A percentile compares a stretch with the other conserved stretches of the same genome.
These are phyloP conservation scores for Papilio xuthus DNA, from an alignment of 1,140 invertebrate species.

Conservation along the genomic window DNA sequence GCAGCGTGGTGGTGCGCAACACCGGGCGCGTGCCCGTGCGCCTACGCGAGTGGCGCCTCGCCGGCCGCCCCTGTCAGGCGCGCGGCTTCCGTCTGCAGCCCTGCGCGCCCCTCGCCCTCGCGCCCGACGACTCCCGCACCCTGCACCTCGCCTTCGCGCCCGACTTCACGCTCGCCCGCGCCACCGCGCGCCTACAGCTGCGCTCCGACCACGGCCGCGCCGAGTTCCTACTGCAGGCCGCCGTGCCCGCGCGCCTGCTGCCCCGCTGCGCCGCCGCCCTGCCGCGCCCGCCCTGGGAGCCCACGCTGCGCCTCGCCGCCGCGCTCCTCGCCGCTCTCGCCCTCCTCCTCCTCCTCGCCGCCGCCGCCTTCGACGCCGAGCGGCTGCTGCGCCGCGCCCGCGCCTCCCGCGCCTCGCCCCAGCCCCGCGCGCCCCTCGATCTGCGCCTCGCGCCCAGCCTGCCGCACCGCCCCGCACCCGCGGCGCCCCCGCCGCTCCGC, in stretches of 20 bases:
- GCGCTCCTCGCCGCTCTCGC: slow-evolving; percentile 50
- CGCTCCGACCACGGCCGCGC: slow-evolving; percentile 78
- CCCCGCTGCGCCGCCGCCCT: slow-evolving; percentile 86
- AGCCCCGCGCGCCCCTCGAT: slow-evolving; percentile 53
- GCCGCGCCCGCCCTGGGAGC: slow-evolving; percentile 92
- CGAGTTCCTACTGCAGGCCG: slow-evolving; percentile 90
- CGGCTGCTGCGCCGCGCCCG: slow-evolving; percentile 55
- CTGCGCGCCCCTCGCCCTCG: slow-evolving; percentile 88
- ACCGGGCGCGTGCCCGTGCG: slow-evolving; percentile 91
- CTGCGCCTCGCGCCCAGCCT: slow-evolving; percentile 45
- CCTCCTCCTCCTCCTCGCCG: slow-evolving; percentile 56
- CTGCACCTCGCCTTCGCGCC: slow-evolving; percentile 96
- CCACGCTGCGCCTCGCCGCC: slow-evolving; percentile 55
- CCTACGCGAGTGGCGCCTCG: slow-evolving; percentile 86
- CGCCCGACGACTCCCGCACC: slow-evolving; percentile 91
- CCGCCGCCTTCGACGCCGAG: slow-evolving; percentile 60
- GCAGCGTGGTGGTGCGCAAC: slow-evolving; percentile 94
- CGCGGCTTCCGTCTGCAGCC: slow-evolving; percentile 59
- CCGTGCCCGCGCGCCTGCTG: slow-evolving; percentile 89
- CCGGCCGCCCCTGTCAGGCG: slow-evolving; percentile 86
- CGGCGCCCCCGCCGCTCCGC: slow-evolving; percentile 26
- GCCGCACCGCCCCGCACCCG: slow-evolving; percentile 39
- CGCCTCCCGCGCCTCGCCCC: slow-evolving; percentile 41
- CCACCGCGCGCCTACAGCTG: slow-evolving; percentile 83
- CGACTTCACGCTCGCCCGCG: slow-evolving; percentile 93